Evolutionary conservation across 2,113 vertebrate genomes (phyloP).

Genomic region (Alosa alosa): DNA sequence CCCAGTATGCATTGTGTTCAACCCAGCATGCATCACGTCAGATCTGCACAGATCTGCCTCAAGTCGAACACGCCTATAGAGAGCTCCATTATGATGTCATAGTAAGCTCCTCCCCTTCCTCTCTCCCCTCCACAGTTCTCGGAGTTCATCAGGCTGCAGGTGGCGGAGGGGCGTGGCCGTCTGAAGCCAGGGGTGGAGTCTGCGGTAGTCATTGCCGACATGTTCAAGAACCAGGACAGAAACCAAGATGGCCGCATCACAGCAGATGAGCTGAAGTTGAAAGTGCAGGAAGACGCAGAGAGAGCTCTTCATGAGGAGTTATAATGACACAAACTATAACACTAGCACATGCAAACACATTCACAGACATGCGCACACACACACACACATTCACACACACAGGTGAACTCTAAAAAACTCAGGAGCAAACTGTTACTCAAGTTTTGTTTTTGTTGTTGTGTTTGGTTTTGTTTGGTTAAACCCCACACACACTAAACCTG

Average conservation of each 20-base stretch:
- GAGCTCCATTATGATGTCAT: background rate
- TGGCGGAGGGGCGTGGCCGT: conserved; percentile 84
- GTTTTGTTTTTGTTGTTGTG: too few relatives aligned
- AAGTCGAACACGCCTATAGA: too few relatives aligned
- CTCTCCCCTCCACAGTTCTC: conserved; percentile 75
- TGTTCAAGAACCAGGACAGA: conserved; percentile 95
- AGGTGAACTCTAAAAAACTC: too few relatives aligned
- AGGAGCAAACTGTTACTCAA: too few relatives aligned
- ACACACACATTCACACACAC: background rate
- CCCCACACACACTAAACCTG: too few relatives aligned
- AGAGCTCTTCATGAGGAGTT: conserved; percentile 83
- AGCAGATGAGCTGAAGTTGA: conserved; percentile 85
- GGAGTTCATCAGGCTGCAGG: conserved; percentile 87
- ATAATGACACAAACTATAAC: conserved; percentile 71
- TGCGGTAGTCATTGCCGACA: conserved; percentile 80
- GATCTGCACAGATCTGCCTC: too few relatives aligned
- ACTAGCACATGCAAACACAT: conserved; percentile 16
- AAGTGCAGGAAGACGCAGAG: conserved; percentile 86
- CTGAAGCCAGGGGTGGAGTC: conserved; percentile 81
- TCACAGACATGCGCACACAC: background rate
- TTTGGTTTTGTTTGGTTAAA: too few relatives aligned
- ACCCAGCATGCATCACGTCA: too few relatives aligned
- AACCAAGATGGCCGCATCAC: conserved; percentile 88
- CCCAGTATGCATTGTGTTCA: too few relatives aligned
- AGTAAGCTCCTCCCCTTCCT: background rate